Evolutionary conservation across 2,797 vertebrate species (phyloP).

Genomic region (Tachyglossus aculeatus): DNA sequence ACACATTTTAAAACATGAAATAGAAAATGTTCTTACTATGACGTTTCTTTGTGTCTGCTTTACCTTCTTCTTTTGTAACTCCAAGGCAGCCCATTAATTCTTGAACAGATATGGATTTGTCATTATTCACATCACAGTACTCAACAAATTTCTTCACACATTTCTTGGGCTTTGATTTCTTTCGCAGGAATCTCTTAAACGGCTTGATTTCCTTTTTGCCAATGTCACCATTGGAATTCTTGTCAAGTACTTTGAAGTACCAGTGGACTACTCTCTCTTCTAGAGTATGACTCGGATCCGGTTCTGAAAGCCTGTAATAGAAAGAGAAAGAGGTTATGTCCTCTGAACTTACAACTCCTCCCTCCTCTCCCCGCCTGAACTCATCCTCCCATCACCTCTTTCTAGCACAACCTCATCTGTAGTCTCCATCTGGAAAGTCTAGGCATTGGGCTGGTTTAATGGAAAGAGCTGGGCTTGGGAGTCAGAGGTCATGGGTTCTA

Average conservation of each 20-base stretch:
- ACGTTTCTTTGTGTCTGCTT: conserved; percentile 61
- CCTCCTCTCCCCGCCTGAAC: no score
- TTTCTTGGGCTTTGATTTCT: conserved; percentile 95
- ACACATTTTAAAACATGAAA: fast-evolving
- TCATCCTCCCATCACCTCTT: no score
- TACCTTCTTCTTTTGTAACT: conserved; percentile 89
- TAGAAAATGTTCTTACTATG: conserved; percentile 66
- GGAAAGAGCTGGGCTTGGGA: no score
- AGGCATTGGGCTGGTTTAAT: no score
- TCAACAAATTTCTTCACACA: conserved; percentile 97
- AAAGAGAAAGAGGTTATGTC: neutral
- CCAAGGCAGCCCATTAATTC: conserved; percentile 96
- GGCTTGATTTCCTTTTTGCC: conserved; percentile 98
- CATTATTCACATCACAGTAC: conserved; percentile 91
- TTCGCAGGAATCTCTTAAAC: conserved; percentile 93
- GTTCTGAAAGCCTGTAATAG: conserved; percentile 85
- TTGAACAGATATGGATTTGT: conserved; percentile 90
- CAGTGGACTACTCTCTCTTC: conserved; percentile 96
- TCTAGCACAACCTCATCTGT: no score
- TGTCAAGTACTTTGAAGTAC: conserved; percentile 95
- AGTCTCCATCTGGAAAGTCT: no score
- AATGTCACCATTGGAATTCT: conserved; percentile 92
- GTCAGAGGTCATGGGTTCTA: no score
- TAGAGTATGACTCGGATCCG: conserved; percentile 93
- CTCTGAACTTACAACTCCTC: no score